phyloP scores from a whole-genome alignment of 2,797 vertebrate genomes.

The Anas acuta region DNA sequence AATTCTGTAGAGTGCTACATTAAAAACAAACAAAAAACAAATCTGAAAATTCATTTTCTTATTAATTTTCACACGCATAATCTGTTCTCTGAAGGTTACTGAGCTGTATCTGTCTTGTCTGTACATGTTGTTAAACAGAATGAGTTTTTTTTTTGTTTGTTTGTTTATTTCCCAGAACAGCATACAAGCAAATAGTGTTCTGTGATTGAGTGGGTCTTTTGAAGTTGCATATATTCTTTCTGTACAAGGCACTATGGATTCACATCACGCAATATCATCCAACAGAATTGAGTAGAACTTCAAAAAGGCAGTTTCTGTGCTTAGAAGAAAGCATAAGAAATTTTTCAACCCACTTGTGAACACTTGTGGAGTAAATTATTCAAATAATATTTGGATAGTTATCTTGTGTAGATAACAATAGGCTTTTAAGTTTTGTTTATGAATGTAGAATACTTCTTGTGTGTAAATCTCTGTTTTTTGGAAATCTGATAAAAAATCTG shows the following conservation, averaged over 20 bases:
- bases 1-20: neutral
- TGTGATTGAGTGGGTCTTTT: neutral
- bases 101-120: rapidly evolving
- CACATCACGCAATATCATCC: neutral
- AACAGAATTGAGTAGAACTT: neutral
- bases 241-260: neutral
- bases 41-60: neutral
- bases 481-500: neutral
- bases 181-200: neutral
- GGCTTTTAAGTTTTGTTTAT: neutral
- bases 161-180: neutral
- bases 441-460: neutral
- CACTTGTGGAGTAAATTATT: neutral
- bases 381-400: neutral
- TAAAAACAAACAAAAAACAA: neutral
- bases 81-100: neutral
- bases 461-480: neutral
- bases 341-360: neutral
- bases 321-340: neutral
- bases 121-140: rapidly evolving
- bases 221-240: neutral
- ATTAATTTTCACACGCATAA: neutral
- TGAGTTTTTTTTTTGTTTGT: neutral
- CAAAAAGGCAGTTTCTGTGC: neutral
- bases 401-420: neutral